These are phyloP conservation scores for Triops longicaudatus DNA, from an alignment of 1,140 invertebrate species.

Conservation along the genomic window DNA sequence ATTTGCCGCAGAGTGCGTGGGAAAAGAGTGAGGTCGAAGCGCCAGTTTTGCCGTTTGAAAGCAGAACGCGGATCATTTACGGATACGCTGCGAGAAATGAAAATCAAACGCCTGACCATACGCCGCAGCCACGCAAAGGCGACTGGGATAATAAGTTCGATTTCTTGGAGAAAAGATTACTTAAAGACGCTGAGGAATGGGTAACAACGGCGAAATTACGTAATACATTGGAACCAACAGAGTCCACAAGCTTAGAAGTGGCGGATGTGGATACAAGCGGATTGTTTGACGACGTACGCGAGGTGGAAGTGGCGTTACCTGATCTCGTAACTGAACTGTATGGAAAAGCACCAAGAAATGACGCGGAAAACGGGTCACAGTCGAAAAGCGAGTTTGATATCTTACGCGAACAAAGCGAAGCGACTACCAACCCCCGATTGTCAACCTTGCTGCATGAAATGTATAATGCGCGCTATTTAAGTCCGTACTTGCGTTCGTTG, in stretches of 20 bases:
- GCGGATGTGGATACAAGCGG: not conserved
- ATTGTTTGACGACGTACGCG: not conserved
- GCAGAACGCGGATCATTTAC: not conserved
- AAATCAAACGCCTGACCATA: not conserved
- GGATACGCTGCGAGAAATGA: not conserved
- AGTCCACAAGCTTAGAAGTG: not conserved
- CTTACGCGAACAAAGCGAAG: not conserved
- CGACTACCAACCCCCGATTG: not conserved
- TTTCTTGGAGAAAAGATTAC: not conserved
- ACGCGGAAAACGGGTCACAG: not conserved
- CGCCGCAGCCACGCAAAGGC: not conserved
- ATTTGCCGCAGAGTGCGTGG: not conserved
- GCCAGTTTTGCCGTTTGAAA: not conserved
- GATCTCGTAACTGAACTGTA: not conserved
- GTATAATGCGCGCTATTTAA: not conserved
- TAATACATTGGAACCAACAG: not conserved
- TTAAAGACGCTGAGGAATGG: not conserved
- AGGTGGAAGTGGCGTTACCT: not conserved
- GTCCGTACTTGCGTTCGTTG: not conserved
- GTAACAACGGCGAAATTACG: not conserved
- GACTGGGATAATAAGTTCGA: not conserved
- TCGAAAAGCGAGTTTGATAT: not conserved
- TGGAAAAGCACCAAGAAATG: not conserved
- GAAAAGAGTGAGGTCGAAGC: not conserved
- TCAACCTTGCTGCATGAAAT: not conserved